A percentile compares a stretch with the other conserved stretches of the same genome.
Conservation (phyloP, 1,140 invertebrate genomes). For the Cydia pomonella region DNA sequence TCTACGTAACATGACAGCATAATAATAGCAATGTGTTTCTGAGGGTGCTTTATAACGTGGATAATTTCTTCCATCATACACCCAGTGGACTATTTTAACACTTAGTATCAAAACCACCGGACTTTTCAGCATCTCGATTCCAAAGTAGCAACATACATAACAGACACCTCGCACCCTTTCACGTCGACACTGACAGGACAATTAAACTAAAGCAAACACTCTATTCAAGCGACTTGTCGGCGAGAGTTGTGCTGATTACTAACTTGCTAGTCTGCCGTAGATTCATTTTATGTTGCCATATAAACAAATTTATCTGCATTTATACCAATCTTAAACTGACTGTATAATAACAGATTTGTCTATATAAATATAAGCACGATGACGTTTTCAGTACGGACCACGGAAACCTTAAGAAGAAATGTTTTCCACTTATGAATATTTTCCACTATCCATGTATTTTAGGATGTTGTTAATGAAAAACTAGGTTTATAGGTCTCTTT, state of each 20-base stretch:
- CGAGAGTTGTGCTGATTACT: conserved; percentile 24
- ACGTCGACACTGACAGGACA: conserved; percentile 29
- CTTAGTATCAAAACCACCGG: background rate
- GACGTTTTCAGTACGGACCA: no score
- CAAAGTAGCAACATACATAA: conserved; percentile 7
- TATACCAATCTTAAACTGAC: background rate
- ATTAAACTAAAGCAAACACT: conserved; percentile 31
- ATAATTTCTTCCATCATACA: no score
- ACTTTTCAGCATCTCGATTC: background rate
- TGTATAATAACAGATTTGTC: background rate
- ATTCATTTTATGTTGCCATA: background rate
- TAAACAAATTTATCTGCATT: background rate
- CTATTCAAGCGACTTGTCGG: conserved; percentile 13
- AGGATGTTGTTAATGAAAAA: no score
- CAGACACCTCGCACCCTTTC: conserved; percentile 16
- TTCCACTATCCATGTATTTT: no score
- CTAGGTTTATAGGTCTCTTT: no score
- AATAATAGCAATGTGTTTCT: no score
- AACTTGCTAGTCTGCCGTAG: conserved; percentile 9
- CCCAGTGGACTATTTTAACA: no score
- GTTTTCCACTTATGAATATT: no score
- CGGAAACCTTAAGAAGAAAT: no score
- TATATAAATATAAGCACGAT: no score
- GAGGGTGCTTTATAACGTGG: no score
- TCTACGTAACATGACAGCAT: no score